A percentile compares a stretch with the other conserved stretches of the same genome.
Conservation (phyloP, 92 coral and sea anemone genomes). For the Zoanthus sansibaricus region DNA sequence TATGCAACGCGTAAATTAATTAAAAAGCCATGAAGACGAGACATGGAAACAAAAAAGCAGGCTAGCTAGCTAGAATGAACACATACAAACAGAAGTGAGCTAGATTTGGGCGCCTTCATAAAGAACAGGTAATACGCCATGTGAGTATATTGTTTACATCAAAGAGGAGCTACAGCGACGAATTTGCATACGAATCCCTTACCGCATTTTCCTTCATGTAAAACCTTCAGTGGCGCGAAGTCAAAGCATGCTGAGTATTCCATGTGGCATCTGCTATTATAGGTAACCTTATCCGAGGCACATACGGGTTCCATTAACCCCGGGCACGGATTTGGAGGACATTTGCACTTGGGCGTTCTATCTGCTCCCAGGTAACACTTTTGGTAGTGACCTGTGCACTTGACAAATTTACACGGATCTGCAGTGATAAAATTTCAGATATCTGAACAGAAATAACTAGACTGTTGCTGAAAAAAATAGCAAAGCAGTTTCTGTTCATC, state of each 20-base stretch:
- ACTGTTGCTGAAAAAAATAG: no score
- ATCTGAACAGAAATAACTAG: no score
- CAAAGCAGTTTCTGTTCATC: no score
- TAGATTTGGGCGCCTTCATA: no score
- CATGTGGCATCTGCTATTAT: conserved; percentile 78
- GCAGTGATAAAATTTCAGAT: background rate
- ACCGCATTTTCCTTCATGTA: conserved; percentile 85
- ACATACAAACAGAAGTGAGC: no score
- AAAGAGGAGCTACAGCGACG: no score
- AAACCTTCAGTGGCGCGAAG: conserved; percentile 42
- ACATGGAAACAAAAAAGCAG: no score
- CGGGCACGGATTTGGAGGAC: conserved; percentile 76
- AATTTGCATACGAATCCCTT: background rate
- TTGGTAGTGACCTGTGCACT: conserved; percentile 70
- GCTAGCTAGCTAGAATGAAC: no score
- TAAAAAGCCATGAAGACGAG: no score
- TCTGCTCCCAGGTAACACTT: conserved; percentile 67
- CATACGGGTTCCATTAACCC: conserved; percentile 74
- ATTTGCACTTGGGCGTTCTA: conserved; percentile 77
- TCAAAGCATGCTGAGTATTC: conserved; percentile 68
- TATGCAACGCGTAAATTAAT: no score
- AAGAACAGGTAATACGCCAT: no score
- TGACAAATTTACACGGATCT: conserved; percentile 84
- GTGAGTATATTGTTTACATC: no score
- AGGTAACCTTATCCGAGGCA: conserved; percentile 69